A percentile compares a stretch with the other conserved stretches of the same genome.
These are phyloP conservation scores for Terrapene triunguis DNA, from an alignment of 2,113 vertebrate species.

Conservation along the genomic window DNA sequence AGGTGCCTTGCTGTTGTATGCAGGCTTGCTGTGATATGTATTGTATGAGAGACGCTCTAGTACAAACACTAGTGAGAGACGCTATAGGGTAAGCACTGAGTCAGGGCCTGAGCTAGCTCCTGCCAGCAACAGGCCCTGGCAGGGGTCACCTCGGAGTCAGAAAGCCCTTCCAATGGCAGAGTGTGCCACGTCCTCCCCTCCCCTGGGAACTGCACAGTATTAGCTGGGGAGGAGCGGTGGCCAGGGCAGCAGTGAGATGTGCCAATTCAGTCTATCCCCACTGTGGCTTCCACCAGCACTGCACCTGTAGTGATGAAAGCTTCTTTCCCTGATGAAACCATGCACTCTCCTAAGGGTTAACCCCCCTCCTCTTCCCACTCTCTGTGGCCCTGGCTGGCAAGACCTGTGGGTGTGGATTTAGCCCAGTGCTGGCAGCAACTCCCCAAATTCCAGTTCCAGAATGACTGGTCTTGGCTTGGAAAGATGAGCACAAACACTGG, in stretches of 20 bases:
- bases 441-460: neutral
- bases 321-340: neutral
- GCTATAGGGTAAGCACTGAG: neutral
- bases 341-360: neutral
- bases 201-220: accelerated
- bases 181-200: neutral
- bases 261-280: neutral
- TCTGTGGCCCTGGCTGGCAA: neutral
- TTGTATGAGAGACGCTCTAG: neutral
- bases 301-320: too few species aligned
- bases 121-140: neutral
- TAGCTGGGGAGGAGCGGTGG: neutral
- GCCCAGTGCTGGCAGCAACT: neutral
- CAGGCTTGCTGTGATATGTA: accelerated
- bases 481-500: neutral
- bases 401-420: neutral
- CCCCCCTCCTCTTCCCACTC: neutral
- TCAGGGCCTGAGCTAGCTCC: accelerated
- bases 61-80: accelerated
- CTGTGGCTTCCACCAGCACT: neutral
- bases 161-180: accelerated
- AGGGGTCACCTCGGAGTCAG: neutral
- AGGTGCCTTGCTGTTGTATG: neutral
- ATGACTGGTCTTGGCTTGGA: neutral
- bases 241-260: accelerated